phyloP scores from a whole-genome alignment of 2,113 vertebrate species.

The Callipepla squamata region DNA sequence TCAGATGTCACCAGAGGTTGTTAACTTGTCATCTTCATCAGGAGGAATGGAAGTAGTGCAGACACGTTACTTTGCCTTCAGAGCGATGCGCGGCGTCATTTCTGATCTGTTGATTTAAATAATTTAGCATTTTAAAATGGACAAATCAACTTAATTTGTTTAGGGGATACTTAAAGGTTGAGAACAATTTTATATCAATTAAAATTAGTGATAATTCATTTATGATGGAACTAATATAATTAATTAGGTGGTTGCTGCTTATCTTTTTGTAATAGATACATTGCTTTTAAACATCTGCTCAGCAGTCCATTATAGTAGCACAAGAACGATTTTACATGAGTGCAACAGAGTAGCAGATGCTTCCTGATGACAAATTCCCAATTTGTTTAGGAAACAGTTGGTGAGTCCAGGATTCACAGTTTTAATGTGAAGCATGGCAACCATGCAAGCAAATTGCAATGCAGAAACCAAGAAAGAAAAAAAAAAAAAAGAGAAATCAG shows the following conservation, averaged over 20 bases:
- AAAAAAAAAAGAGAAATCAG: not conserved
- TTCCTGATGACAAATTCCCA: slow-evolving; percentile 72
- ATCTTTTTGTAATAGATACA: slow-evolving; percentile 53
- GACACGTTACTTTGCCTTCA: not conserved
- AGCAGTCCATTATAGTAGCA: slow-evolving; percentile 24
- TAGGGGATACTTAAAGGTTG: slow-evolving; percentile 52
- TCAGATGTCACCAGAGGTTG: not conserved
- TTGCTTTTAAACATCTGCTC: slow-evolving; percentile 72
- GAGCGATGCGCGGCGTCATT: not conserved
- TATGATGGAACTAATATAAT: slow-evolving; percentile 61
- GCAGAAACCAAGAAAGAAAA: slow-evolving; percentile 46
- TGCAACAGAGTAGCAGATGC: slow-evolving; percentile 73
- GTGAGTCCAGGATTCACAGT: slow-evolving; percentile 56
- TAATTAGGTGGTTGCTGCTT: slow-evolving; percentile 61
- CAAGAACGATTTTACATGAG: slow-evolving; percentile 65
- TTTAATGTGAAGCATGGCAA: slow-evolving; percentile 50
- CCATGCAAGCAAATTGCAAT: slow-evolving; percentile 35
- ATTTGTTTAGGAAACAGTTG: slow-evolving; percentile 72
- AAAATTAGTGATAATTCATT: slow-evolving; percentile 58
- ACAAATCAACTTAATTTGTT: slow-evolving; percentile 38
- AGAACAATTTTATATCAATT: slow-evolving; percentile 58
- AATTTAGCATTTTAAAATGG: slow-evolving; percentile 49
- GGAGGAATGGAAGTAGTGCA: not conserved
- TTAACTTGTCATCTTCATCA: not conserved
- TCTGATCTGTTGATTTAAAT: slow-evolving; percentile 16